Evolutionary conservation across 2,888 invertebrate species (phyloP).

Genomic region (Ganaspis brasiliensis): DNA sequence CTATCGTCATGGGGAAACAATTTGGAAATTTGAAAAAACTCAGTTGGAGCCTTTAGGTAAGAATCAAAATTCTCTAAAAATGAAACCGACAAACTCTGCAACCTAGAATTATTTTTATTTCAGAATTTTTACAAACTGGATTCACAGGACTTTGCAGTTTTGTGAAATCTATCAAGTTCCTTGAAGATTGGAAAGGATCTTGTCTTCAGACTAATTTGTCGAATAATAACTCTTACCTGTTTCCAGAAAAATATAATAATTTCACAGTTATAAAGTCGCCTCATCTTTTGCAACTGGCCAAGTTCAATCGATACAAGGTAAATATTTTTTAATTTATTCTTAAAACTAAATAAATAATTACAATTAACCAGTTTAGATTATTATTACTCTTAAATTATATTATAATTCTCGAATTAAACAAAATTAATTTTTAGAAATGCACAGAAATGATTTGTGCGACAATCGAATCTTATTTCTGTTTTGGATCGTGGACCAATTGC

Average conservation of each 20-base stretch:
- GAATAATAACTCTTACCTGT: constrained; percentile 77
- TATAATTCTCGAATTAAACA: no score
- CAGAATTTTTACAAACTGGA: constrained; percentile 74
- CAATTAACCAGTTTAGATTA: no score
- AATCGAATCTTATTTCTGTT: constrained; percentile 68
- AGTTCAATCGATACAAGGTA: constrained; percentile 54
- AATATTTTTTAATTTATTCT: constrained; percentile 1
- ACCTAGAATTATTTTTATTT: constrained; percentile 45
- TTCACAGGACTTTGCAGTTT: constrained; percentile 73
- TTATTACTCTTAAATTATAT: no score
- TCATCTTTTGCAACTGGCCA: constrained; percentile 66
- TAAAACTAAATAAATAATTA: no score
- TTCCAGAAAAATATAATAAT: constrained; percentile 72
- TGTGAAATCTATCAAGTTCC: constrained; percentile 79
- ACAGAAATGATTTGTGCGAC: constrained; percentile 70
- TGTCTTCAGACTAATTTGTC: constrained; percentile 79
- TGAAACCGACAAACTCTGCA: constrained; percentile 31
- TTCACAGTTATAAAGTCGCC: constrained; percentile 72
- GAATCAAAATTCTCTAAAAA: neutral
- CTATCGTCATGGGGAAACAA: constrained; percentile 69
- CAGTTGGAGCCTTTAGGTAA: constrained; percentile 71
- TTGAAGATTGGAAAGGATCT: constrained; percentile 78
- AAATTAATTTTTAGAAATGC: constrained; percentile 71
- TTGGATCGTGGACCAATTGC: constrained; percentile 69
- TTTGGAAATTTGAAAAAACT: constrained; percentile 69